phyloP scores from a whole-genome alignment of 2,113 vertebrate species.

The Lasiurus borealis region DNA sequence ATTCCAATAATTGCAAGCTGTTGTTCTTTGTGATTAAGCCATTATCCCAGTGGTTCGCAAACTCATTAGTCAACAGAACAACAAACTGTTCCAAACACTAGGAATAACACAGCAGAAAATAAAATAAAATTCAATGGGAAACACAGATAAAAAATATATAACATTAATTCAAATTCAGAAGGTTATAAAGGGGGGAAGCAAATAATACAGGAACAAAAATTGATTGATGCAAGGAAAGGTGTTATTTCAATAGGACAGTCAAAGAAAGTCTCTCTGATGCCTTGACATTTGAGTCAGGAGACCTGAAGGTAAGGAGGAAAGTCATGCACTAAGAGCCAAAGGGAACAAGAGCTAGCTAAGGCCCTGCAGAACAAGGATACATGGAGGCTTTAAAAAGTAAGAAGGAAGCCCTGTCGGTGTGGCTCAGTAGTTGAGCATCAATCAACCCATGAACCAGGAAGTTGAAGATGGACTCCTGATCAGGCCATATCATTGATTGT shows the following conservation, averaged over 20 bases:
- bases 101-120: neutral
- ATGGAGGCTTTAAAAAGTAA: neutral
- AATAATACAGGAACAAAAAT: neutral
- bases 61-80: too few relatives aligned
- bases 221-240: neutral
- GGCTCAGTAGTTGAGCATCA: too few relatives aligned
- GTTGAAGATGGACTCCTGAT: too few relatives aligned
- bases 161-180: neutral
- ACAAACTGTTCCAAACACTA: neutral
- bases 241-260: neutral
- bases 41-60: too few relatives aligned
- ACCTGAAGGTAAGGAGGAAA: neutral
- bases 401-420: neutral
- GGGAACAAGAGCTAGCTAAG: neutral
- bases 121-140: neutral
- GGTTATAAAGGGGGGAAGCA: neutral
- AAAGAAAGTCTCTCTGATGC: neutral
- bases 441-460: too few relatives aligned
- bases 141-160: neutral
- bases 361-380: neutral
- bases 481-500: too few relatives aligned
- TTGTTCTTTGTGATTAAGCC: too few relatives aligned
- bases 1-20: too few relatives aligned
- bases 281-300: neutral
- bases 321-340: neutral